A percentile compares a stretch with the other conserved stretches of the same genome.
Conservation (phyloP, 2,888 invertebrate genomes). For the Aphelenchoides bicaudatus region DNA sequence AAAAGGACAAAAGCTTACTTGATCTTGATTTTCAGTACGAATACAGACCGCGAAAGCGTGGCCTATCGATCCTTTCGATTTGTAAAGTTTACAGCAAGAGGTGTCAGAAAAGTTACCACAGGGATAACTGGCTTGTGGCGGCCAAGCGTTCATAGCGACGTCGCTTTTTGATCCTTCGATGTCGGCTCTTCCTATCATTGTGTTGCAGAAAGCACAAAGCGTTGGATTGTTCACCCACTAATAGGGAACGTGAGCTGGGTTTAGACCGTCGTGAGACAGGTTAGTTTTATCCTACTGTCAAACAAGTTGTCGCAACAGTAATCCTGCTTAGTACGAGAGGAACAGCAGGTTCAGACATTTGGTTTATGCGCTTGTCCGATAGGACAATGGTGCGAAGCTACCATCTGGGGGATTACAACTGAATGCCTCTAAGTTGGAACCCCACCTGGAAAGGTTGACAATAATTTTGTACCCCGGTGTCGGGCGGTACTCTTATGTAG, state of each 20-base stretch:
- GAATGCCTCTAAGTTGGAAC: constrained; percentile 68
- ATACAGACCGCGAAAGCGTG: constrained; percentile 70
- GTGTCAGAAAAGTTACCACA: constrained; percentile 74
- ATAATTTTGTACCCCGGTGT: constrained; percentile 1
- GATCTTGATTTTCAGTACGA: constrained; percentile 70
- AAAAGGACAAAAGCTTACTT: constrained; percentile 72
- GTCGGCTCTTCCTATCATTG: constrained; percentile 75
- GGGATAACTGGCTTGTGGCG: constrained; percentile 67
- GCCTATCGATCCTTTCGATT: constrained; percentile 70
- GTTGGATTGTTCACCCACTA: constrained; percentile 73
- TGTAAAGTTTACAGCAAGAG: constrained; percentile 67
- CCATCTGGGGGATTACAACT: constrained; percentile 69
- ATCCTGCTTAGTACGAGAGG: constrained; percentile 67
- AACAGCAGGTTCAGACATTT: constrained; percentile 66
- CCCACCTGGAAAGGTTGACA: constrained; percentile 65
- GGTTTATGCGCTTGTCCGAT: constrained; percentile 69
- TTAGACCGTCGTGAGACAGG: constrained; percentile 71
- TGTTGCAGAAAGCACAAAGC: constrained; percentile 72
- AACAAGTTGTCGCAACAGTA: constrained; percentile 61
- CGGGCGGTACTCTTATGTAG: too few species aligned
- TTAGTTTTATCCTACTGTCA: constrained; percentile 69
- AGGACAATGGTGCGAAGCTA: constrained; percentile 71
- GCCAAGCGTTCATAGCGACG: constrained; percentile 63
- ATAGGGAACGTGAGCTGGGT: constrained; percentile 71
- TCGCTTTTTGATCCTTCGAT: constrained; percentile 67